Evolutionary conservation across 2,888 invertebrate genomes (phyloP).

Genomic region (Helicoverpa assulta): DNA sequence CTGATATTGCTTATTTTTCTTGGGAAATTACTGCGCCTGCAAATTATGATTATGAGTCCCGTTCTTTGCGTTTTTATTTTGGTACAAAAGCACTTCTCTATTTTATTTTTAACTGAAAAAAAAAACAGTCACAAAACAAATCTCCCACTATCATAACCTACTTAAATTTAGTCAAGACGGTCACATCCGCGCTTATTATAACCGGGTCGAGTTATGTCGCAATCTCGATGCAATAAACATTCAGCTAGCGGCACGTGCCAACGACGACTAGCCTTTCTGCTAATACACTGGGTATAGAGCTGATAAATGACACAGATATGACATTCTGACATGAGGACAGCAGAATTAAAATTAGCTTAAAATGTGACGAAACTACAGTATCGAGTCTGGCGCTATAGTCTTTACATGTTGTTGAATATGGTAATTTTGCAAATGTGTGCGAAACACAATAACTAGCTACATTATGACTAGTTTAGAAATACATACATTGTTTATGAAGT

Average conservation of each 20-base stretch:
- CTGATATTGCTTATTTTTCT: no score
- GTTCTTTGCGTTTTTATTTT: not conserved
- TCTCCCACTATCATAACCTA: slow-evolving; percentile 20
- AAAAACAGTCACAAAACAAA: not conserved
- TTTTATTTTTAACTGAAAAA: no score
- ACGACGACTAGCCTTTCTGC: slow-evolving; percentile 72
- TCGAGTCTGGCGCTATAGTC: no score
- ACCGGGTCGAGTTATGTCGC: slow-evolving; percentile 78
- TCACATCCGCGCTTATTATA: slow-evolving; percentile 77
- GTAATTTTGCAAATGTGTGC: no score
- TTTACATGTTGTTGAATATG: no score
- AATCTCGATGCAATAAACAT: slow-evolving; percentile 86
- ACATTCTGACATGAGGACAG: not conserved
- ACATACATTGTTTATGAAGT: not conserved
- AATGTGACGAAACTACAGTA: no score
- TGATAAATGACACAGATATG: slow-evolving; percentile 60
- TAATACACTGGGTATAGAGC: slow-evolving; percentile 71
- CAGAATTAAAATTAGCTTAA: no score
- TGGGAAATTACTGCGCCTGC: no score
- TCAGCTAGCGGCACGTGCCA: slow-evolving; percentile 78
- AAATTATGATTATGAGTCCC: no score
- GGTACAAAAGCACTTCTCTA: not conserved
- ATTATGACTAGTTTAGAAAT: no score
- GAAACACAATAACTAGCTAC: no score
- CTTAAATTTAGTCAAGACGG: slow-evolving; percentile 65